Base-by-base conservation (phyloP, 2,113 vertebrate species). In the Dicentrarchus labrax region DNA sequence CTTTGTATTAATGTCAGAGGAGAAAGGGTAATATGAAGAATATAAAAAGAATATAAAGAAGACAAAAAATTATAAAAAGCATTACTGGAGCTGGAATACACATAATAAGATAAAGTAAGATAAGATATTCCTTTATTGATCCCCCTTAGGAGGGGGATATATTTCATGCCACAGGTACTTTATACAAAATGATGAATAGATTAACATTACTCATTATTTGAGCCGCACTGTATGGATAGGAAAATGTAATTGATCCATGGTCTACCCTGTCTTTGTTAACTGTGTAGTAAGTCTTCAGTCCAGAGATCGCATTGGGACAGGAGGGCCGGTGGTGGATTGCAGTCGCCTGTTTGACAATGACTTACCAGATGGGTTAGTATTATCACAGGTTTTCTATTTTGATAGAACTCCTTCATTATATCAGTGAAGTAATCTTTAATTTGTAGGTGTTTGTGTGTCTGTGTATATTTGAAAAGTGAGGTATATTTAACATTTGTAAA, bases 281-380 rank as follows among this genome's bases (percentile, higher is more conserved):
- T 81, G 4, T 91, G 11, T 74, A 99, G 98, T 99, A 88, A 99
- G 97, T 92, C 97, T 99, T 77, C 98, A 99, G 91, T 99, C 98
- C 86, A 96, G 97, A 92, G 98, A 99, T 92, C 96, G 97, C 51
- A 99, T 99, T 83, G 97, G 97, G 83, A 96, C 96, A 39, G 98
- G 97, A 91, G 97, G 98, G 61, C 97, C 98, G 66, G 97, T 98
- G 76, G 97, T 99, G 80, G 98, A 99, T 80, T 99, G 98, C 95
- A 98, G 97, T 90, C 97, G 98, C 30, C 94, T 99, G 54, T 99
- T 99, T 77, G 97, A 98, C 89, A 99, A 99, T 65, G 98, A 99
- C 87, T 95, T 99, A 77, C 98, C 98, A 8, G 98, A 99, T 38
- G 97, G 98, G 97, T 99, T 91, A 97, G 97, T 95, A 87, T 56